These are phyloP conservation scores for Nasonia vitripennis DNA, from an alignment of 1,140 invertebrate genomes.

Conservation along the genomic window DNA sequence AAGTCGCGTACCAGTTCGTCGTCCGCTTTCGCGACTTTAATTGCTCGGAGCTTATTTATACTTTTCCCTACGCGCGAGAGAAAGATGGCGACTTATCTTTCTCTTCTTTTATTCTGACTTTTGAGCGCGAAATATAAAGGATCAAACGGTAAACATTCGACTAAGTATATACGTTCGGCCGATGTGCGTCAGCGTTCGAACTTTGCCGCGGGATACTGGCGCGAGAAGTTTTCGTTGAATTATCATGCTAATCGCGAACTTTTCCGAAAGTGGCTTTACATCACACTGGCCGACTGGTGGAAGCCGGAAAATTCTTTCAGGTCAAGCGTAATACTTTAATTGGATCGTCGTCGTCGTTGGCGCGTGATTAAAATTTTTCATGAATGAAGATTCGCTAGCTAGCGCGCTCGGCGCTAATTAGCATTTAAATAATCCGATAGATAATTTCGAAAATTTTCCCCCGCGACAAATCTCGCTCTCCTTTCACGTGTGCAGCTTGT, in stretches of 20 bases:
- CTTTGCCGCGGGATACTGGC: no score
- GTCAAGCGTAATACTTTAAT: neutral
- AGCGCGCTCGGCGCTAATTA: neutral
- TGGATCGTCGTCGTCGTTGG: neutral
- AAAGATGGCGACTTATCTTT: neutral
- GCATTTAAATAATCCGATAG: neutral
- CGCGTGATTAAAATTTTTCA: neutral
- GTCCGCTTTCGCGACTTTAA: constrained; percentile 13
- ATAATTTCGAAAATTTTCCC: neutral
- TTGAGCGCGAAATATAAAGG: neutral
- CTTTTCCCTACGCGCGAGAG: neutral
- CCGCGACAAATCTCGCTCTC: neutral
- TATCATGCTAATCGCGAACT: neutral
- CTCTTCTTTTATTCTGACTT: no score
- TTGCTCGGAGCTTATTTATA: neutral
- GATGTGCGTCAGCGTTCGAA: neutral
- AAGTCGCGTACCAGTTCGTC: constrained; percentile 2
- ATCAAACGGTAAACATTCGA: neutral
- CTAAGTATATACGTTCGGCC: no score
- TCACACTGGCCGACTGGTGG: neutral
- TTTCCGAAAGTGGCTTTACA: neutral
- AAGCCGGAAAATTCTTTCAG: neutral
- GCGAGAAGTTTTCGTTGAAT: neutral
- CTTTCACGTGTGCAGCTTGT: neutral
- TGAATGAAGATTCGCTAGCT: no score